Base-by-base conservation (phyloP, 2,888 invertebrate genomes). In the Spicauda simplicius region DNA sequence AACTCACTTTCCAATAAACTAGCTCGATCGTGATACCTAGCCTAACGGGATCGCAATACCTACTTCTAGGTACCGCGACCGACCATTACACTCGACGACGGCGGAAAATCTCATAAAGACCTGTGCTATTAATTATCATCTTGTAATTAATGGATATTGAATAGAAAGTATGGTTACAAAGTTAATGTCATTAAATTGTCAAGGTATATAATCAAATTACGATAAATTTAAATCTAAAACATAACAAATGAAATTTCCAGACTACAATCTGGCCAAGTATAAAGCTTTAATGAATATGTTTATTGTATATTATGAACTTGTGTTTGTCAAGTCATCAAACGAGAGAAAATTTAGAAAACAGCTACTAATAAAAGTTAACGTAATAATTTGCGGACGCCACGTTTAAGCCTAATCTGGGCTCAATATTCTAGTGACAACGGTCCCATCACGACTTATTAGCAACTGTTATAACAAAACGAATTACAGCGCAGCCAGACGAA, bases 1-100 rank as follows among this genome's bases (percentile, higher is more conserved):
- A 84, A 81, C 86, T 88, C 84, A 87, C 90, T 91, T 90, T 90
- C 90, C 91, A 90, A 90, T 90, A 86, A 88, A 86, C 87, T 83
- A 86, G 85, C 85, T 81, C 84, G 82, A 83, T 88, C 87, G 87
- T 85, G 88, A 88, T 88, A 88, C 85, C 88, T 84, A 83, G 80
- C 70, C 85, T 91, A 91, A 91, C 91, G 91, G 91, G 89, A 91
- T 84, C 80, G 75, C 82, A 81, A 82, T 66, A 66, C 66, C 61
- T 74, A 85, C 84, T 84, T 84, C 84, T 83, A 81, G 80, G 81
- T 79, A 79, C 78, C 80, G 81, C 76, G 80, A 74, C 80, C 80
- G 83, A 81, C 83, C 84, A 84, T 84, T 86, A 84, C 83, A 82
- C 77, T 79, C 77, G 74, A 75, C 63, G 59, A 72, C 25, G 12